Evolutionary conservation across 2,797 vertebrate genomes (phyloP), one percentile per base, ranked within the genome.

Genomic region (Triplophysa bombifrons): DNA sequence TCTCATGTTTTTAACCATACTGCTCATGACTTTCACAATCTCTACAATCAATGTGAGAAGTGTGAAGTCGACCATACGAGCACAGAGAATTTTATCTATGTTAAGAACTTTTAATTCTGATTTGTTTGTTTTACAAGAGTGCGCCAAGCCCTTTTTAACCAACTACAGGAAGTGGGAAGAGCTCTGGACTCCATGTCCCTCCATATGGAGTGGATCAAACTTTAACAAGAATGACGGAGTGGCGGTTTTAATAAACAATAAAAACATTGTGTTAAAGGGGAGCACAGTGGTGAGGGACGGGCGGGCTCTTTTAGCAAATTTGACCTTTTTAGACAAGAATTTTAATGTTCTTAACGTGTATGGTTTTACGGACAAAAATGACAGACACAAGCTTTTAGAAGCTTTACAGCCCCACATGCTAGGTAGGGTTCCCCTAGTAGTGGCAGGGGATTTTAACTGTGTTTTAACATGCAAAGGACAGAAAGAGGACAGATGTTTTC

Each of bases 181-280:
- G 1, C 0, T 53, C 3, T 53, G 51, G 73, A 50, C 12, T 3
- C 27, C 13, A 0, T 63, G 72, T 0, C 22, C 56, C 17, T 77
- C 74, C 1, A 3, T 80, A 0, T 84, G 84, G 85, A 86, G 80
- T 0, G 74, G 85, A 0, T 84, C 83, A 0, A 77, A 85, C 0
- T 10, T 2, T 0, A 86, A 80, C 4, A 63, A 68, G 27, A 9
- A 25, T 0, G 66, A 82, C 1, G 83, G 86, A 0, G 72, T 86
- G 16, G 80, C 79, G 10, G 78, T 87, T 71, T 74, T 87, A 71
- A 84, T 87, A 0, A 87, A 87, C 8, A 86, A 85, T 0, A 30
- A 22, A 0, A 6, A 71, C 0, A 50, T 82, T 0, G 2, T 68
- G 66, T 76, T 85, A 66, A 85, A 83, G 71, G 83, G 61, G 19